These are phyloP conservation scores for Henricia sp. DNA, from an alignment of 53 echinoderm and acorn worm genomes.

Conservation along the genomic window DNA sequence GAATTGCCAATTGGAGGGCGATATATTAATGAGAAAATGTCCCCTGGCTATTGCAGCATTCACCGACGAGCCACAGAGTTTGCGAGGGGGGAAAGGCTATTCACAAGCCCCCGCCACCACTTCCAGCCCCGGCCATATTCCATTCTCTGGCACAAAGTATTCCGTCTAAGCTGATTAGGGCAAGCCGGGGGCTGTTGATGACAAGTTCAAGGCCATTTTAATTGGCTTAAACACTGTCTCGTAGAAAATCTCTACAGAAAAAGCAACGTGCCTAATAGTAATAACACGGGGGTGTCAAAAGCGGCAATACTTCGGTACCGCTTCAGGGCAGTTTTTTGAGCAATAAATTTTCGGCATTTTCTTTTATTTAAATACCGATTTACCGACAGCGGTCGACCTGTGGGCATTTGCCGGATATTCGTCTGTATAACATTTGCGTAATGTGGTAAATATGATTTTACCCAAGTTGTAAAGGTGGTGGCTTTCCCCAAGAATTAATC, in stretches of 20 bases:
- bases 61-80: neutral
- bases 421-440: slow-evolving; percentile 57
- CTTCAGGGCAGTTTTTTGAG: slow-evolving; percentile 25
- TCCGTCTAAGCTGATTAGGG: slow-evolving; percentile 52
- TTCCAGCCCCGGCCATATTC: slow-evolving; percentile 39
- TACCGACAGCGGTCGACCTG: slow-evolving; percentile 41
- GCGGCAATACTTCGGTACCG: slow-evolving; percentile 40
- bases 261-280: neutral
- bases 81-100: slow-evolving; percentile 14
- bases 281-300: slow-evolving; percentile 31
- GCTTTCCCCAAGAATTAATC: slow-evolving; percentile 18
- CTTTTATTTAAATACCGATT: neutral
- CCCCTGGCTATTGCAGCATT: slow-evolving; percentile 32
- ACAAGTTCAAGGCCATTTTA: slow-evolving; percentile 86
- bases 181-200: slow-evolving; percentile 55
- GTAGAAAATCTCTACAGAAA: slow-evolving; percentile 6
- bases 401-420: slow-evolving; percentile 11
- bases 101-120: slow-evolving; percentile 57
- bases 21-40: slow-evolving; percentile 54
- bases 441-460: slow-evolving; percentile 51
- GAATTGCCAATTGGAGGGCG: slow-evolving; percentile 48
- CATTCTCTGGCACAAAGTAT: slow-evolving; percentile 52
- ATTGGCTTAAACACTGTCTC: slow-evolving; percentile 67
- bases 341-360: neutral
- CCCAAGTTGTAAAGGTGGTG: slow-evolving; percentile 8